phyloP scores from a whole-genome alignment of 53 echinoderm and acorn worm species.

The Actinopyga echinites region DNA sequence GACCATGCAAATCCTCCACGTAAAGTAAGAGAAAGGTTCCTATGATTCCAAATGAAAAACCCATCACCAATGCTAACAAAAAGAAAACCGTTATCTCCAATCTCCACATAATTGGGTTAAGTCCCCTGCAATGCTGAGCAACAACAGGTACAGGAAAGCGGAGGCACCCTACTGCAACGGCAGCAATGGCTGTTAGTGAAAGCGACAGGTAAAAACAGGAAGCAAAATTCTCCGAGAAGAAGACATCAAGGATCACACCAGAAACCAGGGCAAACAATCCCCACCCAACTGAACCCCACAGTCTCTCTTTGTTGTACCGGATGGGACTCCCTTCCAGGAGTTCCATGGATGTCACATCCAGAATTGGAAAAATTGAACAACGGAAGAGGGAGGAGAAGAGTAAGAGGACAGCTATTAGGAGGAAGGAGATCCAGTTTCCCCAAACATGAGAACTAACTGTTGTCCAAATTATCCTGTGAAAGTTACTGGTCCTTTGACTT shows the following conservation, averaged over 20 bases:
- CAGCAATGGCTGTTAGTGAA: slow-evolving; percentile 42
- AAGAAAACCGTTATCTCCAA: slow-evolving; percentile 67
- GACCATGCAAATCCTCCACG: slow-evolving; percentile 55
- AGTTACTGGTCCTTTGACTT: background rate
- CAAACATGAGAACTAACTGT: background rate
- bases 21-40: slow-evolving; percentile 60
- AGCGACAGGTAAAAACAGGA: slow-evolving; percentile 62
- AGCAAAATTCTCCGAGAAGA: slow-evolving; percentile 56
- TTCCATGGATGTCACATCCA: slow-evolving; percentile 79
- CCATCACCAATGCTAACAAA: slow-evolving; percentile 55
- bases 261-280: slow-evolving; percentile 66
- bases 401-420: slow-evolving; percentile 63
- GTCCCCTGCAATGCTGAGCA: slow-evolving; percentile 36
- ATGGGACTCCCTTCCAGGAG: slow-evolving; percentile 67
- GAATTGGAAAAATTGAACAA: slow-evolving; percentile 81
- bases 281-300: slow-evolving; percentile 82
- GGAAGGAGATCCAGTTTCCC: slow-evolving; percentile 54
- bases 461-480: too few species aligned
- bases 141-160: slow-evolving; percentile 59
- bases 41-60: slow-evolving; percentile 61
- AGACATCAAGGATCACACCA: slow-evolving; percentile 64
- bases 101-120: slow-evolving; percentile 49
- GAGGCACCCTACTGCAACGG: slow-evolving; percentile 43
- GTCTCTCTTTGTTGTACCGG: slow-evolving; percentile 66
- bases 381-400: slow-evolving; percentile 70